Evolutionary conservation across 2,888 invertebrate genomes (phyloP).

Genomic region (Netelia melanura): DNA sequence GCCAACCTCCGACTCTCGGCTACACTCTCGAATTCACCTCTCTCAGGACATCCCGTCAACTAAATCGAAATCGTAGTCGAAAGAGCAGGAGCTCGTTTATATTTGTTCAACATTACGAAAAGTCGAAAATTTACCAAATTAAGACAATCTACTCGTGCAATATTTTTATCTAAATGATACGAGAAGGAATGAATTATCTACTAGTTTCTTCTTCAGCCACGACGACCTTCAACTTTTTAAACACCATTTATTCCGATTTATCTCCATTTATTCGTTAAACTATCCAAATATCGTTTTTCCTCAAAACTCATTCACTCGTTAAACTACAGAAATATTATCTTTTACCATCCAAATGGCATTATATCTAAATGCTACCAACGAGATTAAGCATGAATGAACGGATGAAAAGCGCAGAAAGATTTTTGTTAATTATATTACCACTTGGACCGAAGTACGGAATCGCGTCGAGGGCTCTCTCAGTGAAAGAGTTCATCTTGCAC

Average conservation of each 20-base stretch:
- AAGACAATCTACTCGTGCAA: slow-evolving; percentile 68
- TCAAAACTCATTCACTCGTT: background rate
- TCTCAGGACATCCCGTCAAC: slow-evolving; percentile 58
- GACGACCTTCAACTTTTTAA: too few relatives aligned
- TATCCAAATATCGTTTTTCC: background rate
- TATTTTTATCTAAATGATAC: background rate
- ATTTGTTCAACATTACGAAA: slow-evolving; percentile 78
- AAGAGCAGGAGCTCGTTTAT: slow-evolving; percentile 70
- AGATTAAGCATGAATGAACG: background rate
- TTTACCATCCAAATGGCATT: background rate
- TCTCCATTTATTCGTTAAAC: background rate
- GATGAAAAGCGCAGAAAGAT: background rate
- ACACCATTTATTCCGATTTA: background rate
- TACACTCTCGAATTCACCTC: slow-evolving; percentile 50
- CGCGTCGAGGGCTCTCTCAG: background rate
- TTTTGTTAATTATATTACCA: slow-evolving; percentile 13
- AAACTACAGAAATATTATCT: background rate
- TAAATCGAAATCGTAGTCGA: slow-evolving; percentile 62
- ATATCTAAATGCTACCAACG: background rate
- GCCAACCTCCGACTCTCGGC: slow-evolving; percentile 45
- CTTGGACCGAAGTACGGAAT: background rate
- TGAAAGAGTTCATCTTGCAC: slow-evolving; percentile 28
- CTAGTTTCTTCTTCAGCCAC: too few relatives aligned
- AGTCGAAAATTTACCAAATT: slow-evolving; percentile 75
- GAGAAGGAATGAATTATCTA: too few relatives aligned